Percentiles rank a stretch among this genome's conserved stretches.
These are phyloP conservation scores for Amphilophus citrinellus DNA, from an alignment of 2,113 vertebrate genomes.

Conservation along the genomic window DNA sequence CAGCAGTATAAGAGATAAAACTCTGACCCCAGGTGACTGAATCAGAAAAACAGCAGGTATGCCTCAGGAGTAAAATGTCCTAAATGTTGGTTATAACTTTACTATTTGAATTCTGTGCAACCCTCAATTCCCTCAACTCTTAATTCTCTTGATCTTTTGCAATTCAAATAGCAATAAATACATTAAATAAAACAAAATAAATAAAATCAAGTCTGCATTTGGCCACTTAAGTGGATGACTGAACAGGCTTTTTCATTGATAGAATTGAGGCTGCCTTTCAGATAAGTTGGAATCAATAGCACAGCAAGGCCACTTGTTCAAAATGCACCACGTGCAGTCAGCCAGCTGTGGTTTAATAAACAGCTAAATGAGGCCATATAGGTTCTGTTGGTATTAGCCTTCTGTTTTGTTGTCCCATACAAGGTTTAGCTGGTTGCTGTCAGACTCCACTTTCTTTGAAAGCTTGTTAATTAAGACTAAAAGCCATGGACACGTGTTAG, in stretches of 20 bases:
- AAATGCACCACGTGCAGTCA: neutral
- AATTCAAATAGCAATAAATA: neutral
- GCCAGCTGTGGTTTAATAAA: conserved; percentile 11
- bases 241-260: conserved; percentile 7
- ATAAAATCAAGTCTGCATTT: neutral
- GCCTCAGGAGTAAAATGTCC: neutral
- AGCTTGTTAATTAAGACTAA: neutral
- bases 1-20: neutral
- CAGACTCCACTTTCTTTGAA: neutral
- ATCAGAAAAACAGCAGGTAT: neutral
- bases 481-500: neutral
- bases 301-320: neutral
- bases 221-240: neutral
- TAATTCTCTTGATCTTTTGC: neutral
- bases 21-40: neutral
- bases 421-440: neutral
- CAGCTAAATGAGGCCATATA: neutral
- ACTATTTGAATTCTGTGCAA: neutral
- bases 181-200: neutral
- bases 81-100: neutral
- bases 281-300: conserved; percentile 11
- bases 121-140: neutral
- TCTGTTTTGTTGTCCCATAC: neutral
- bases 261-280: conserved; percentile 10
- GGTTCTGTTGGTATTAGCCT: neutral